Evolutionary conservation across 2,797 vertebrate genomes (phyloP).

Genomic region (Linurgus olivaceus): DNA sequence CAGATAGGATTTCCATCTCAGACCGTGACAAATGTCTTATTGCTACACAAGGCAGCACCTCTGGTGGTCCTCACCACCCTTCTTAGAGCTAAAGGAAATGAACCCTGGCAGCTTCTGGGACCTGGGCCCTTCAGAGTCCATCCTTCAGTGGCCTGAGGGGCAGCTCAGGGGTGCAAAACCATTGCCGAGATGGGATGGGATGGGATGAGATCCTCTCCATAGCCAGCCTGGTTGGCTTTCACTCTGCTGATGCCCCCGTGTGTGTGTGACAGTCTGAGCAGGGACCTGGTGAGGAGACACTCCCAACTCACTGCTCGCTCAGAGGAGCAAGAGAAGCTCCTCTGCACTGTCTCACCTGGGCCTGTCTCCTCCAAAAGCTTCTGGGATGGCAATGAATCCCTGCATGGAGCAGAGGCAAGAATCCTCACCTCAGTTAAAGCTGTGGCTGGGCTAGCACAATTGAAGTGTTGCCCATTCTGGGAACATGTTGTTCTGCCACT

Average conservation of each 20-base stretch:
- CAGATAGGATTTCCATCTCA: constrained; percentile 59
- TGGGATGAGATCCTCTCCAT: background rate
- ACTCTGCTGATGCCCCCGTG: background rate
- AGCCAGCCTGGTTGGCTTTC: background rate
- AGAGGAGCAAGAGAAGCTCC: background rate
- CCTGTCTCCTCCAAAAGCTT: background rate
- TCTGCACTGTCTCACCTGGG: background rate
- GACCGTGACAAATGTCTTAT: constrained; percentile 33
- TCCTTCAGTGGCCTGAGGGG: background rate
- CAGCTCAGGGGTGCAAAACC: background rate
- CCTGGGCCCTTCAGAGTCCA: background rate
- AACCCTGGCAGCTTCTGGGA: background rate
- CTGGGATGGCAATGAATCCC: background rate
- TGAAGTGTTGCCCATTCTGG: background rate
- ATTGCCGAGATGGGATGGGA: background rate
- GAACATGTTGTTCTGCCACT: background rate
- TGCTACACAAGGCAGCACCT: constrained; percentile 27
- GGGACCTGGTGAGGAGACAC: background rate
- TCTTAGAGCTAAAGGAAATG: background rate
- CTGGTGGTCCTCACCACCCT: constrained; percentile 1
- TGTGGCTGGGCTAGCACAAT: background rate
- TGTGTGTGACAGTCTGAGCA: background rate
- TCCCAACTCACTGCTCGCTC: background rate
- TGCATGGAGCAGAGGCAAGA: background rate
- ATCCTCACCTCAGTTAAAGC: background rate